Evolutionary conservation across 1,140 invertebrate species (phyloP), one percentile per base, ranked within the genome.

Genomic region (Drosophila hydei): DNA sequence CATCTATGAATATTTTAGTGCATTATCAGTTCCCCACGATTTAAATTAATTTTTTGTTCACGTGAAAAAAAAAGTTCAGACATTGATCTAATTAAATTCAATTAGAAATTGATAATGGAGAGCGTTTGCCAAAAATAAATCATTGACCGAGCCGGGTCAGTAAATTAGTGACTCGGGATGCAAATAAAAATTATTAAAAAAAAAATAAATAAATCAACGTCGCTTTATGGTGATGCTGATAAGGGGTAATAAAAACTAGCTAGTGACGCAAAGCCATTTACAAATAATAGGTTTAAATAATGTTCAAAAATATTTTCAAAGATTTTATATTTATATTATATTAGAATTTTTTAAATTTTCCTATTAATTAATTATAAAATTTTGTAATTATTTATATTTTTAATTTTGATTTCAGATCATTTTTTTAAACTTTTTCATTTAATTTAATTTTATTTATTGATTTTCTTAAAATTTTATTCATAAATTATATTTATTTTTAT

Each of bases 161-260:
- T 72, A 67, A 67, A 72, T 72, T 67, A 60, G 62, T 59, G 47
- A 8, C 54, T 65, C 43, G 14, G 4, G 25, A 64, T 23, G 23
- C n/a, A 42, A 42, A 42, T 16, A 42, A 40, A 40, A 40, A 40
- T 40, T 16, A 9, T 5, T 40, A 14, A 40, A 2, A 40, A 40
- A 40, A 19, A 18, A 6, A 2, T 0, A 65, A 54, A 64, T 65
- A 58, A 58, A 58, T 45, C n/a, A 63, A n/a, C 14, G 30, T 36
- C 36, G 18, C 9, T 48, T 54, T 14, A 11, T 23, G 9, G 3
- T 5, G 7, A 3, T 5, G 23, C 3, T 30, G 42, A 59, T 59
- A 47, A 59, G 12, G 14, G 18, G 7, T 36, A 45, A 42, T 36
- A 36, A 27, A 42, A 60, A 36, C 48, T 5, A 33, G 8, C 16